Evolutionary conservation across 2,888 invertebrate species (phyloP), one percentile per base, ranked within the genome.

Genomic region (Latrodectus elegans): DNA sequence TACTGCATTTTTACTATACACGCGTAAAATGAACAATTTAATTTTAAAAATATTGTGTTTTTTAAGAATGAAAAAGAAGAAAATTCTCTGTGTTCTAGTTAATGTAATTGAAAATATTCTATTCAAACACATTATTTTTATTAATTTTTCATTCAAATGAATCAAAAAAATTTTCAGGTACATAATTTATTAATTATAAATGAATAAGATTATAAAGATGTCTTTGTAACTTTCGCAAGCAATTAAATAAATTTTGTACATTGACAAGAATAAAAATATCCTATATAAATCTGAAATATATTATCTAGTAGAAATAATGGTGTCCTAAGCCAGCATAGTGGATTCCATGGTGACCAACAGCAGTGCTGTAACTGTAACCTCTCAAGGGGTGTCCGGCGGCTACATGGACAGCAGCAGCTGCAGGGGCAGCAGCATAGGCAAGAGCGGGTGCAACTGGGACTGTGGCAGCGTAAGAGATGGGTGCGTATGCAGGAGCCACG

Each of bases 301-400:
- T 53, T 38, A 6, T 71, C 49, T 79, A 85, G 26, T 64, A 79
- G 70, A 74, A 3, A 8, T 75, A 38, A 38, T 38, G 6, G 4
- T 38, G 38, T 38, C 38, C 38, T 38, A 38, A 17, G 67, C 51
- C 17, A 4, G 15, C 60, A 11, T 60, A n/a, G 0, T 73, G 71
- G 52, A 82, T 68, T 55, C 87, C 87, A 51, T 82, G 87, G 8
- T 85, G 85, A 14, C 87, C 87, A 22, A 87, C 64, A 38, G 38
- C 64, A 22, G 82, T 87, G 68, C 53, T 87, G 86, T 87, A 87
- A 52, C 81, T 65, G 77, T 82, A 86, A 26, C 75, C 85, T 6
- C 70, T 17, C 12, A 81, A 75, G 38, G 75, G 14, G 22, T 73
- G 17, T 1, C 22, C 73, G 8, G 78, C 78, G 15, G 71, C 60